Base-by-base conservation (phyloP, 2,113 vertebrate genomes). In the Salvelinus fontinalis region DNA sequence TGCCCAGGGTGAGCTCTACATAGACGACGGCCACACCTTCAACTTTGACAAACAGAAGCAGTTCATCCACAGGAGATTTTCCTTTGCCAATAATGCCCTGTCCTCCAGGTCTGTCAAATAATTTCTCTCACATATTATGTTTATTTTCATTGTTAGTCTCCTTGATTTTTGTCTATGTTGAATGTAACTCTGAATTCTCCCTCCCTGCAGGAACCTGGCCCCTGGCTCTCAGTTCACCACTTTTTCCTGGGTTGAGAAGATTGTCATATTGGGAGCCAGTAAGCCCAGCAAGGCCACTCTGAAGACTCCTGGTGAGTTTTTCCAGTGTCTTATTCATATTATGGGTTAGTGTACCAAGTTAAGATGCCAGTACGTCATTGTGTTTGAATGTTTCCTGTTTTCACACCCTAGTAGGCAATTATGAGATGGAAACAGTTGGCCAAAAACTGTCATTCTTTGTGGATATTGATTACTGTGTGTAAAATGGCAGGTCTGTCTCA, bases 11-110 rank as follows among this genome's bases (percentile, higher is more conserved):
- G 94, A 97, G 69, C 92, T 97, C 66, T 97, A 93, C 81, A 80
- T 97, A 1, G 96, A 97, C 6, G 96, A 97, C 5, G 96, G 95
- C 13, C 95, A 95, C 86, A 95, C 95, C 0, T 97, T 95, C 80
- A 94, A 88, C 83, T 97, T 93, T 73, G 87, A 96, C 70, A 94
- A 88, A 14, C 83, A 77, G 75, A 87, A 91, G 24, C 89, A 93
- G 77, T 97, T 94, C 79, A 87, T 96, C 77, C 91, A 95, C 79
- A 91, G 95, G 24, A 93, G 68, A 34, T 94, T 97, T 67, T 91
- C 79, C 2, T 96, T 95, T 48, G 84, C 90, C 16, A 91, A 90
- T 75, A 94, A 93, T 77, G 20, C 87, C n/a, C 90, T 97, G 8
- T 90, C 93, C 2, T 95, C 95, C 85, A 93, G 94, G 96, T 97